Percentiles rank a stretch among this genome's conserved stretches.
phyloP scores from a whole-genome alignment of 2,888 invertebrate genomes.

The Latrodectus elegans region DNA sequence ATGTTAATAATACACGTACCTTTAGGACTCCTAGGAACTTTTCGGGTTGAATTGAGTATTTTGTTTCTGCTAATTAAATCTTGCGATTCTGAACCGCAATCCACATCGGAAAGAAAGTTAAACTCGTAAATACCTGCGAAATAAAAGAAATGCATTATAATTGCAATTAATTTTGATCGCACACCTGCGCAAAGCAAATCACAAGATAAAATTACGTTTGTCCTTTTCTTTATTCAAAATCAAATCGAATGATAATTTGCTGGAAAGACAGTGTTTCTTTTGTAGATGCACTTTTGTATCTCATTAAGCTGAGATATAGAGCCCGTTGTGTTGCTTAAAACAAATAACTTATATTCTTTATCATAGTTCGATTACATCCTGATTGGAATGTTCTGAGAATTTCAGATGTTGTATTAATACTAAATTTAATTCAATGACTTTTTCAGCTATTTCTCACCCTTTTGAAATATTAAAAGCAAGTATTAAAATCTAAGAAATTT shows the following conservation, averaged over 20 bases:
- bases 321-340: neutral
- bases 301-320: conserved; percentile 7
- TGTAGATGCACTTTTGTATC: neutral
- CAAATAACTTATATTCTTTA: conserved; percentile 1
- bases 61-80: conserved; percentile 15
- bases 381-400: too few species aligned
- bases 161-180: conserved; percentile 31
- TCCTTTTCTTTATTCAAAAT: conserved; percentile 9
- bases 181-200: conserved; percentile 11
- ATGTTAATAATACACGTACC: neutral
- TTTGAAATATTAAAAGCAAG: too few species aligned
- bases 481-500: too few species aligned
- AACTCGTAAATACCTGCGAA: conserved; percentile 32
- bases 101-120: conserved; percentile 9
- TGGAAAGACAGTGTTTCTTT: neutral
- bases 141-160: conserved; percentile 26
- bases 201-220: conserved; percentile 25
- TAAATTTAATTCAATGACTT: too few species aligned
- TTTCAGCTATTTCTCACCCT: too few species aligned
- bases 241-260: conserved; percentile 22
- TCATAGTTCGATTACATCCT: neutral
- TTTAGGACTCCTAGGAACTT: neutral
- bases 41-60: neutral
- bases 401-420: too few species aligned
- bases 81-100: conserved; percentile 1